Evolutionary conservation across 2,113 vertebrate species (phyloP).

Genomic region (Mobula hypostoma): DNA sequence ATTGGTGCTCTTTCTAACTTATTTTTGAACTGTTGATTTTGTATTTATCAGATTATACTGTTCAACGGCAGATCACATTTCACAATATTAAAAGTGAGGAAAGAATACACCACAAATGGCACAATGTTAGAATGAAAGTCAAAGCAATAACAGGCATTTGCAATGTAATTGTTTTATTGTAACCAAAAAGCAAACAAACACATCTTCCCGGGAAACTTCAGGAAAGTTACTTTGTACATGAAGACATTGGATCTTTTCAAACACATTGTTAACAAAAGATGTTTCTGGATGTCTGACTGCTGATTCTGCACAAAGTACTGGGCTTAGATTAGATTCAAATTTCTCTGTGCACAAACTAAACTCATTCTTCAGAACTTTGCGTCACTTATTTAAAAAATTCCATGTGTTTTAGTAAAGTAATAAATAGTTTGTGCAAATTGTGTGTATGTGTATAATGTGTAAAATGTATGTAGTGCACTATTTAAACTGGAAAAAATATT

Average conservation of each 20-base stretch:
- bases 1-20: constrained; percentile 40
- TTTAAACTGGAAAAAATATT: neutral
- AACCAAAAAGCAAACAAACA: neutral
- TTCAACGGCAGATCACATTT: neutral
- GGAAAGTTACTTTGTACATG: neutral
- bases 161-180: neutral
- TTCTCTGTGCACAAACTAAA: neutral
- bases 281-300: neutral
- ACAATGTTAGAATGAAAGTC: neutral
- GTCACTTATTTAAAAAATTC: neutral
- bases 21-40: constrained; percentile 41
- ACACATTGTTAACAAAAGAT: neutral
- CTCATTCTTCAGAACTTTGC: neutral
- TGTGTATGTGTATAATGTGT: neutral
- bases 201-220: too few species aligned
- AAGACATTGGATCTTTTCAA: neutral
- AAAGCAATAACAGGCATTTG: neutral
- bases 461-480: neutral
- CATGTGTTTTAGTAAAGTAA: neutral
- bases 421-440: neutral
- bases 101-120: neutral
- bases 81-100: too few species aligned
- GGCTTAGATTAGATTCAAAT: neutral
- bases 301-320: neutral
- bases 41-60: neutral